A percentile compares a stretch with the other conserved stretches of the same genome.
These are phyloP conservation scores for Amphimallon solstitiale DNA, from an alignment of 2,888 invertebrate genomes.

Conservation along the genomic window DNA sequence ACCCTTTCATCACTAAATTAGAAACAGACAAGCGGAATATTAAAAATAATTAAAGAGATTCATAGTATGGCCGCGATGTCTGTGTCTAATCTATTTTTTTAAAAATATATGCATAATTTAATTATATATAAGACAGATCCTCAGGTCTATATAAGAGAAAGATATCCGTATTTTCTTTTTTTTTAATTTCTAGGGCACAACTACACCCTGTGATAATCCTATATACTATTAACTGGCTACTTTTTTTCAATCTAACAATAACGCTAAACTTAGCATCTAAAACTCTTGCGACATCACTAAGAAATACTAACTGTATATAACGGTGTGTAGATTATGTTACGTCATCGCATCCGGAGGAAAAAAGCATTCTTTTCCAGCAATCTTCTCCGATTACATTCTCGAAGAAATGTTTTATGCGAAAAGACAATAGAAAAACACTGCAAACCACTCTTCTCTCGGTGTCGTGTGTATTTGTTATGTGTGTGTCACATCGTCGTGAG, in stretches of 20 bases:
- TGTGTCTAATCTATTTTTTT: constrained; percentile 30
- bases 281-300: constrained; percentile 59
- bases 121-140: constrained; percentile 42
- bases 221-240: constrained; percentile 61
- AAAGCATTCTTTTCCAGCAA: background rate
- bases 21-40: constrained; percentile 30
- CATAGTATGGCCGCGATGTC: constrained; percentile 34
- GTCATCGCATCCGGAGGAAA: constrained; percentile 33
- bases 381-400: background rate
- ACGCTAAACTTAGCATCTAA: constrained; percentile 46
- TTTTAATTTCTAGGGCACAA: constrained; percentile 61
- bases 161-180: constrained; percentile 46
- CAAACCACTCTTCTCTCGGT: constrained; percentile 22
- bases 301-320: constrained; percentile 56
- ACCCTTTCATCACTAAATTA: constrained; percentile 3
- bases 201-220: constrained; percentile 64
- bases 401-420: constrained; percentile 7
- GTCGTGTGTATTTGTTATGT: constrained; percentile 14
- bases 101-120: background rate
- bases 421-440: constrained; percentile 10
- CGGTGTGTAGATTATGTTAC: constrained; percentile 48
- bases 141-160: constrained; percentile 48
- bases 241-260: constrained; percentile 48
- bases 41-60: constrained; percentile 33
- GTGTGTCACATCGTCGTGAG: background rate